phyloP scores from a whole-genome alignment of 2,888 invertebrate species.

The Lottia scabra region DNA sequence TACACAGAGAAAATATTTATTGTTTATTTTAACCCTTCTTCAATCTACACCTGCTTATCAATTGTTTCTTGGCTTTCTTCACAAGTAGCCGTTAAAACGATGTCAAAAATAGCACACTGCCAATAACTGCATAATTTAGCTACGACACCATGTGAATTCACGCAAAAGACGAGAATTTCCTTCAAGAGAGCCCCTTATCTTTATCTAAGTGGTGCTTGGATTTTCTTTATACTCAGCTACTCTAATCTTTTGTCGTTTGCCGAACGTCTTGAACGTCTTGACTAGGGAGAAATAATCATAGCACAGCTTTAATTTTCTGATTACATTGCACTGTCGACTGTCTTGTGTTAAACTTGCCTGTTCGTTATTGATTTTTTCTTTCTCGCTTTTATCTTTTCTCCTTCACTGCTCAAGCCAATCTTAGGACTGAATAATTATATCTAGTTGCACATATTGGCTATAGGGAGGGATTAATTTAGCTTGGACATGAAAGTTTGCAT shows the following conservation, averaged over 20 bases:
- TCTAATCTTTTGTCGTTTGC: conserved; percentile 6
- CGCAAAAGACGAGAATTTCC: conserved; percentile 3
- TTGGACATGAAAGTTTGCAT: conserved; percentile 1
- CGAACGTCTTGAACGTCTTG: not conserved
- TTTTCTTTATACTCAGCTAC: not conserved
- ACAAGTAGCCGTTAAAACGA: not conserved
- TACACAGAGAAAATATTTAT: not conserved
- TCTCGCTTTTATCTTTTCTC: conserved; percentile 3
- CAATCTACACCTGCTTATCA: not conserved
- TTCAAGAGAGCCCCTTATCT: conserved; percentile 2
- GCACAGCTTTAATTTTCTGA: conserved; percentile 7
- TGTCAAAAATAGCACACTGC: not conserved
- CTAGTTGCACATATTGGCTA: conserved; percentile 3
- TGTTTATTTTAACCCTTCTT: not conserved
- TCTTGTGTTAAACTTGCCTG: conserved; percentile 9
- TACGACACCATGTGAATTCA: conserved; percentile 1
- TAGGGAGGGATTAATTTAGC: conserved; percentile 3
- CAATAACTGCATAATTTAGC: conserved; percentile 4
- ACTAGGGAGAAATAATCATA: not conserved
- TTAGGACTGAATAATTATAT: conserved; percentile 3
- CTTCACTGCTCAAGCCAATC: conserved; percentile 4
- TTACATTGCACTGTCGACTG: conserved; percentile 3
- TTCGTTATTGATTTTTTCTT: conserved; percentile 17
- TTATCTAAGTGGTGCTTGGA: conserved; percentile 4
- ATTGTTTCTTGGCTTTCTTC: not conserved